Evolutionary conservation across 2,113 vertebrate genomes (phyloP).

Genomic region (Gorsachius goisagi): DNA sequence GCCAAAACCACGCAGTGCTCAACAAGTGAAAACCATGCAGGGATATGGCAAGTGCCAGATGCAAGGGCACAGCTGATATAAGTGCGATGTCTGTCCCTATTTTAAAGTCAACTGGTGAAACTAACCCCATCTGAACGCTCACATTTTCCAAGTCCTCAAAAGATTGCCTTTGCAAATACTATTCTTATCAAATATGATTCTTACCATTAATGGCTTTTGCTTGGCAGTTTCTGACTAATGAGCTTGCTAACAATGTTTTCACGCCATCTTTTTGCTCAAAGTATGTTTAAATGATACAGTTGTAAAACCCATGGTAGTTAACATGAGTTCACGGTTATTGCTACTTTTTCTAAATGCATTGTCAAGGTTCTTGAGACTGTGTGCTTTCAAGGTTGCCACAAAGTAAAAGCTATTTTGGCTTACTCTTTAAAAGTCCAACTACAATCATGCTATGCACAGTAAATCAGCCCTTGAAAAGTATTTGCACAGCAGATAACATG

Average conservation of each 20-base stretch:
- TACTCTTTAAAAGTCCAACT: not conserved
- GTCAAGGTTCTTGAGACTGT: not conserved
- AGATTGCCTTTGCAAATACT: not conserved
- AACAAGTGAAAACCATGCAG: accelerated
- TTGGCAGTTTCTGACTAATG: not conserved
- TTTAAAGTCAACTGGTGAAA: not conserved
- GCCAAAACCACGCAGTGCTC: accelerated
- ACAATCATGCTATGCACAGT: not conserved
- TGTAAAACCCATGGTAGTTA: not conserved
- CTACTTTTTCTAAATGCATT: not conserved
- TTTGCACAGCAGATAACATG: not conserved
- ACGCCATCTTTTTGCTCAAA: not conserved
- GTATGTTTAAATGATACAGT: not conserved
- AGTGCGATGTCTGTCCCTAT: accelerated
- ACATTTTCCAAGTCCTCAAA: not conserved
- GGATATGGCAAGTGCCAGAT: accelerated
- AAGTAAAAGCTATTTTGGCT: constrained; percentile 20
- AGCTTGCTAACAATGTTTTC: not conserved
- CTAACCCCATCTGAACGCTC: accelerated
- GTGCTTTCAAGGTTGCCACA: constrained; percentile 2
- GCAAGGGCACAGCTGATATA: not conserved
- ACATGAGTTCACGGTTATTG: not conserved
- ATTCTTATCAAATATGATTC: not conserved
- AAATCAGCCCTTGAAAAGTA: constrained; percentile 3
- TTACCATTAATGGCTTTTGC: not conserved